phyloP scores from a whole-genome alignment of 2,888 invertebrate genomes.

The Masnerella sp. region DNA sequence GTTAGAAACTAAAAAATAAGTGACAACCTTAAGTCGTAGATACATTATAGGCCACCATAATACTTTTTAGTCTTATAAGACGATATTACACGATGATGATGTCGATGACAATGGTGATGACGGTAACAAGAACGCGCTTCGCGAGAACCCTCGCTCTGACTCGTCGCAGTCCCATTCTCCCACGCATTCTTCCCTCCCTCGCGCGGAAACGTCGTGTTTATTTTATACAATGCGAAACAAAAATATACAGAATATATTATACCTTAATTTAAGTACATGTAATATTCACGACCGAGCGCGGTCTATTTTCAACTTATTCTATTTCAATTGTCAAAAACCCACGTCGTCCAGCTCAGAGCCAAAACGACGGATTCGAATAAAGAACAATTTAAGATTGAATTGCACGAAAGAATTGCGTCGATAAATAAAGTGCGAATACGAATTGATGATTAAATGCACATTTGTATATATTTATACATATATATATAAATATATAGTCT shows the following conservation, averaged over 20 bases:
- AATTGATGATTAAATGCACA: slow-evolving; percentile 44
- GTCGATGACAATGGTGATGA: slow-evolving; percentile 25
- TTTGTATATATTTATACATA: slow-evolving; percentile 25
- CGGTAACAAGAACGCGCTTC: slow-evolving; percentile 39
- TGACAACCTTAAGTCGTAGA: slow-evolving; percentile 51
- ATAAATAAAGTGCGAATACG: slow-evolving; percentile 21
- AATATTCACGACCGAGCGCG: slow-evolving; percentile 48
- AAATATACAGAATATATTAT: slow-evolving; percentile 50
- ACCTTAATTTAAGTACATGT: slow-evolving; percentile 57
- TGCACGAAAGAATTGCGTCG: neutral
- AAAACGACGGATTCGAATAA: too few species aligned
- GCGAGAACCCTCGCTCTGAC: slow-evolving; percentile 10
- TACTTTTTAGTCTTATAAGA: slow-evolving; percentile 59
- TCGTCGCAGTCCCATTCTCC: neutral
- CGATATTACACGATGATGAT: slow-evolving; percentile 43
- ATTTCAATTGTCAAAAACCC: neutral
- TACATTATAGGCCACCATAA: slow-evolving; percentile 60
- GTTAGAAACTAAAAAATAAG: slow-evolving; percentile 51
- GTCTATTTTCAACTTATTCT: slow-evolving; percentile 36
- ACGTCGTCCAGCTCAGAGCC: too few species aligned
- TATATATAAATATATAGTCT: slow-evolving; percentile 36
- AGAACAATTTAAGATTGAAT: neutral
- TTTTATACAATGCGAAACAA: slow-evolving; percentile 50
- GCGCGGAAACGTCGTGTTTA: slow-evolving; percentile 11
- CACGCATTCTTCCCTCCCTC: neutral